Percentiles rank a stretch among this genome's conserved stretches.
phyloP scores from a whole-genome alignment of 2,797 vertebrate genomes.

The Sparidentex hasta region DNA sequence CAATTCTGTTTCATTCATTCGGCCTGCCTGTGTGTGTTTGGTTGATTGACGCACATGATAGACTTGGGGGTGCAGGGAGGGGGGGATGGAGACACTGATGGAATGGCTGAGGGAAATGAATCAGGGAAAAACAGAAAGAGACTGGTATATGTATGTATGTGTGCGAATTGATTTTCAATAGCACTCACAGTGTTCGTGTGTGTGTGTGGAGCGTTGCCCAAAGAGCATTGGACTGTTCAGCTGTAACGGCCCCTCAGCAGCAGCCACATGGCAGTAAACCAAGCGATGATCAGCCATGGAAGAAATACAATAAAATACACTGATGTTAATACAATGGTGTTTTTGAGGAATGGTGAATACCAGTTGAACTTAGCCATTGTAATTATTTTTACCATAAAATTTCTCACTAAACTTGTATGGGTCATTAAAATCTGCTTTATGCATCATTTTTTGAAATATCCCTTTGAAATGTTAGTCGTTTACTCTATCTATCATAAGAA shows the following conservation, averaged over 20 bases:
- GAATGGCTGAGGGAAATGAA: constrained; percentile 14
- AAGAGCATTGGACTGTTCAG: constrained; percentile 49
- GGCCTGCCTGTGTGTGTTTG: constrained; percentile 39
- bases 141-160: constrained; percentile 20
- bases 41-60: constrained; percentile 39
- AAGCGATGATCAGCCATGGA: neutral
- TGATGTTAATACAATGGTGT: neutral
- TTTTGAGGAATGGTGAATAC: neutral
- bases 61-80: no score
- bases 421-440: neutral
- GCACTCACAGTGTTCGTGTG: constrained; percentile 16
- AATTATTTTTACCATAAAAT: neutral
- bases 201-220: constrained; percentile 16
- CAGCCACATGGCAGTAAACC: neutral
- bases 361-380: no score
- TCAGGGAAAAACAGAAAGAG: constrained; percentile 20
- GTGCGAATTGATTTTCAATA: constrained; percentile 67
- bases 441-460: no score
- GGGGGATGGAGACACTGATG: constrained; percentile 15
- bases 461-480: neutral
- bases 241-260: constrained; percentile 8
- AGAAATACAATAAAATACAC: neutral
- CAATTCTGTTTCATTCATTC: constrained; percentile 38
- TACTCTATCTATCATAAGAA: neutral
- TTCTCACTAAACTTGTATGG: neutral